phyloP scores from a whole-genome alignment of 2,113 vertebrate genomes.

The Psephotus haematonotus region DNA sequence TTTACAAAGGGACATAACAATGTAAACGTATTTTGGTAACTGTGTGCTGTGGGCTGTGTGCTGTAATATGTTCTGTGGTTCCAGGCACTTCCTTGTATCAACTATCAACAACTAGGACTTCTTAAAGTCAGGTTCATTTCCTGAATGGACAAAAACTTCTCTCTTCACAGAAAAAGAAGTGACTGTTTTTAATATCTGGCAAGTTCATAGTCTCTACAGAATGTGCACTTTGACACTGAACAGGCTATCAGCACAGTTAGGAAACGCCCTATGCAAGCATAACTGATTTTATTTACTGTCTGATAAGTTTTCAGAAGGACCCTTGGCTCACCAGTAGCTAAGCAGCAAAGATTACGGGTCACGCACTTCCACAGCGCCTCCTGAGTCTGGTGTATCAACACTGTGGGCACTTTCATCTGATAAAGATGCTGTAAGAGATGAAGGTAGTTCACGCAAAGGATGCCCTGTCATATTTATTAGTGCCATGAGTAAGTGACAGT shows the following conservation, averaged over 20 bases:
- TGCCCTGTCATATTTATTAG: background rate
- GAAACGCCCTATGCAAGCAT: conserved; percentile 13
- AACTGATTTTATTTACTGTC: background rate
- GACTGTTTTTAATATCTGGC: background rate
- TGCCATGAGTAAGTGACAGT: background rate
- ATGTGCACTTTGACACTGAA: background rate
- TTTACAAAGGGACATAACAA: background rate
- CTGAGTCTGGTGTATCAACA: background rate
- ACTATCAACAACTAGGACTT: background rate
- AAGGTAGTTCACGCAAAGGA: background rate
- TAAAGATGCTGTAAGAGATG: background rate
- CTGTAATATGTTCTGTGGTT: background rate
- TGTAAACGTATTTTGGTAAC: background rate
- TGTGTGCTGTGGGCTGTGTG: background rate
- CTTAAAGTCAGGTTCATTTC: background rate
- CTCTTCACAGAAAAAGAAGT: background rate
- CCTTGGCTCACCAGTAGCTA: background rate
- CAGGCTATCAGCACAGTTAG: background rate
- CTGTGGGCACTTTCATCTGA: background rate
- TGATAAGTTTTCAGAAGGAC: background rate
- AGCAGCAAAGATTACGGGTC: background rate
- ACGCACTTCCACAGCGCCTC: background rate
- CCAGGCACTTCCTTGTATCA: background rate
- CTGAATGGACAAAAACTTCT: background rate
- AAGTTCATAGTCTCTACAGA: background rate